phyloP scores from a whole-genome alignment of 23 tunicate species.

The Phallusia fumigata region DNA sequence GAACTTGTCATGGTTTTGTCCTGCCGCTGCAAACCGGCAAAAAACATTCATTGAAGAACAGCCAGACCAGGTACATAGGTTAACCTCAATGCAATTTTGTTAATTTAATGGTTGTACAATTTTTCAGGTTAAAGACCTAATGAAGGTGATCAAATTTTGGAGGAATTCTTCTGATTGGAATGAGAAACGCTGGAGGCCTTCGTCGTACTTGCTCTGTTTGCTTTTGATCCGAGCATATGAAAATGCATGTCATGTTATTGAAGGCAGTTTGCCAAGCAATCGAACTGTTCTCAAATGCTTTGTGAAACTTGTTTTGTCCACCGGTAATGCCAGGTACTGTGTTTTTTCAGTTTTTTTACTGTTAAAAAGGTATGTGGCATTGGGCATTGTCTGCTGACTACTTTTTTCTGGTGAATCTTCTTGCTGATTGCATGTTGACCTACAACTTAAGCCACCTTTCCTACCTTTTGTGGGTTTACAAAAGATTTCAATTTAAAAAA shows the following conservation, averaged over 20 bases:
- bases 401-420: too few species aligned
- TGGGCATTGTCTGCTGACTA: too few species aligned
- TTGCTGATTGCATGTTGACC: too few species aligned
- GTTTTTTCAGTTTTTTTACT: too few species aligned
- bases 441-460: too few species aligned
- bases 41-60: constrained; percentile 71
- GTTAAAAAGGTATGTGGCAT: too few species aligned
- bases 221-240: constrained; percentile 81
- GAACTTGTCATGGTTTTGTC: constrained; percentile 77
- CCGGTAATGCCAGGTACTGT: constrained; percentile 42
- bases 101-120: too few species aligned
- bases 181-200: constrained; percentile 78
- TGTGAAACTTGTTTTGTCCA: constrained; percentile 69
- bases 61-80: constrained; percentile 53
- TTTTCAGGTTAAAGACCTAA: constrained; percentile 75
- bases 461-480: too few species aligned
- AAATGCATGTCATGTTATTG: constrained; percentile 69
- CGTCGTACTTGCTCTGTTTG: constrained; percentile 67
- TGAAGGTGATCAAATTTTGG: constrained; percentile 80
- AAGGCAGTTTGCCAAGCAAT: constrained; percentile 77
- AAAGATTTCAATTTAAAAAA: too few species aligned
- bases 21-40: constrained; percentile 82
- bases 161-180: constrained; percentile 79
- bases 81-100: too few species aligned
- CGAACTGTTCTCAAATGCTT: constrained; percentile 61